Evolutionary conservation across 2,888 invertebrate species (phyloP), one percentile per base, ranked within the genome.

Genomic region (Julus scanicus): DNA sequence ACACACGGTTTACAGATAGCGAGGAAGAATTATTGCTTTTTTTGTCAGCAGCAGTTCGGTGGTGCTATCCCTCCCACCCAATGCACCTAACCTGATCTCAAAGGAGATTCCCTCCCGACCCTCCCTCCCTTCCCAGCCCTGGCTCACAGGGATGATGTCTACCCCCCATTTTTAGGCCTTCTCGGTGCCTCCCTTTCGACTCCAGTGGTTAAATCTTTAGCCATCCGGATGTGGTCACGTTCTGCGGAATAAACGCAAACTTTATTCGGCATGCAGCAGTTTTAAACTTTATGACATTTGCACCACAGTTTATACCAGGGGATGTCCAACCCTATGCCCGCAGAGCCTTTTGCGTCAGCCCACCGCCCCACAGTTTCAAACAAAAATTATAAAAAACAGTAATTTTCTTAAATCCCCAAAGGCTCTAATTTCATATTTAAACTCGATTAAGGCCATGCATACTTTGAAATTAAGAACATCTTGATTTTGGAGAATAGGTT

Each of bases 81-180:
- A 86, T 39, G 49, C 49, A 53, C 86, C 86, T 37, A 49, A 39
- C 53, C 57, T 85, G n/a, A 20, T 49, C 85, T 49, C 44, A 48
- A 40, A 39, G n/a, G 85, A 85, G 40, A 85, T 49, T 85, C 85
- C 85, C 85, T 85, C 85, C 85, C 85, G 15, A 44, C 84, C 84
- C 84, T n/a, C 84, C 84, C 84, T 84, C 84, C 84, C 84, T 84
- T 84, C 84, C 84, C 84, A 84, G 44, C 84, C 84, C 84, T 84
- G 44, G 84, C 40, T 84, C 44, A n/a, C 84, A 84, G 84, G 84
- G 84, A 84, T 84, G 44, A 40, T 40, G 44, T 44, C 84, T 71
- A 71, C 84, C 84, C 84, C 84, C 84, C 48, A 40, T 84, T 84
- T 84, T 40, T 84, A 84, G 48, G 84, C 40, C 48, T 84, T 84